phyloP scores from a whole-genome alignment of 2,113 vertebrate species.

The Oryzias curvinotus region DNA sequence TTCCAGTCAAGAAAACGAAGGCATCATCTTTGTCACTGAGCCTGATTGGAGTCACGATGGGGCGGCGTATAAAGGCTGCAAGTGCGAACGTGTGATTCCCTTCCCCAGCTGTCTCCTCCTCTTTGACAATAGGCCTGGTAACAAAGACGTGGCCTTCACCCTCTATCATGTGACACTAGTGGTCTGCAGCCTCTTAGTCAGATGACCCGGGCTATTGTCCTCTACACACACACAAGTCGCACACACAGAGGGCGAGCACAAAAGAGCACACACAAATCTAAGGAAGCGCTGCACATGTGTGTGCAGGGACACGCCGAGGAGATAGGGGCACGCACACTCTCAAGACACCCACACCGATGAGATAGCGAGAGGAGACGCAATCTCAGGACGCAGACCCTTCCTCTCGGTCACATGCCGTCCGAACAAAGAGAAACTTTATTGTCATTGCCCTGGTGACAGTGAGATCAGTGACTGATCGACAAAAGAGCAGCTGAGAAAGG shows the following conservation, averaged over 20 bases:
- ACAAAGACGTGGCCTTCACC: constrained; percentile 76
- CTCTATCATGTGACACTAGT: constrained; percentile 73
- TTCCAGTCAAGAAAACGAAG: constrained; percentile 62
- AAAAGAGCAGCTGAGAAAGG: constrained; percentile 58
- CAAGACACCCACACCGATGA: constrained; percentile 24
- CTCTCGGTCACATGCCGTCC: constrained; percentile 64
- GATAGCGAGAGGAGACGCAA: constrained; percentile 51
- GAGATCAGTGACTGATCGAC: constrained; percentile 62
- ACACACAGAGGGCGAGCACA: constrained; percentile 14
- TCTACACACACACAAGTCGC: constrained; percentile 41
- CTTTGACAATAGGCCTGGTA: constrained; percentile 72
- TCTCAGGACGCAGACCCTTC: constrained; percentile 73
- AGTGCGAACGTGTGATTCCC: constrained; percentile 58
- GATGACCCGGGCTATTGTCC: constrained; percentile 73
- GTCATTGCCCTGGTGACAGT: constrained; percentile 57
- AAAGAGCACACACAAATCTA: constrained; percentile 16
- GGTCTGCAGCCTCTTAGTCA: constrained; percentile 71
- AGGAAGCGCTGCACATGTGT: constrained; percentile 24
- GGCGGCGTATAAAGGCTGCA: constrained; percentile 30
- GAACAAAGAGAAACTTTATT: constrained; percentile 62
- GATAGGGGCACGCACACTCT: not conserved
- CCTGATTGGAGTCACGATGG: constrained; percentile 71
- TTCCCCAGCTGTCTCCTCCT: constrained; percentile 75
- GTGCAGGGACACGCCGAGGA: constrained; percentile 1
- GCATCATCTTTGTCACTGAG: constrained; percentile 72